Percentiles rank a stretch among this genome's conserved stretches.
Conservation (phyloP, 2,888 invertebrate genomes). For the Liopterus haemorrhoidalis region DNA sequence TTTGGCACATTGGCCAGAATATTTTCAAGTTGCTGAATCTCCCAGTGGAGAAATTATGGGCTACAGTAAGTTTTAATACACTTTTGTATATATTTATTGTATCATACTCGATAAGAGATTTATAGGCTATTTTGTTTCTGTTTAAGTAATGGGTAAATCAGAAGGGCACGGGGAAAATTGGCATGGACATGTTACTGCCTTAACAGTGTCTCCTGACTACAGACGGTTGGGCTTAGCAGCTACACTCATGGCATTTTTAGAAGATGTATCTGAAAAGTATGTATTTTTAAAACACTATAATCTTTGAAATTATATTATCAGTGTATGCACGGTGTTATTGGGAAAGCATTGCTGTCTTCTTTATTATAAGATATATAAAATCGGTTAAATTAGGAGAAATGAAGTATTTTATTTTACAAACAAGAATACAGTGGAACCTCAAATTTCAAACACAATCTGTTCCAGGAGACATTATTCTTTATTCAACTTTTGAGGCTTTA, state of each 20-base stretch:
- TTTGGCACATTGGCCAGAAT: slow-evolving; percentile 97
- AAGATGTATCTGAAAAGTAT: slow-evolving; percentile 93
- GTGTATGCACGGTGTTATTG: neutral
- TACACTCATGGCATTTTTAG: slow-evolving; percentile 87
- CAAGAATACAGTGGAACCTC: too few relatives aligned
- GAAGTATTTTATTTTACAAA: too few relatives aligned
- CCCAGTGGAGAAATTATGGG: slow-evolving; percentile 97
- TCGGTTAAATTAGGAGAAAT: too few relatives aligned
- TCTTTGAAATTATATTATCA: neutral
- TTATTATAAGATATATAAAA: too few relatives aligned
- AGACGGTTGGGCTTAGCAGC: slow-evolving; percentile 88
- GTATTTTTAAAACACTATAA: slow-evolving; percentile 31
- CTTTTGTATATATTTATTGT: slow-evolving; percentile 2
- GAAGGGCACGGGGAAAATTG: slow-evolving; percentile 94
- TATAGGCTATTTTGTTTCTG: slow-evolving; percentile 8
- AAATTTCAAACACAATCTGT: too few relatives aligned
- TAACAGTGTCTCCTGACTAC: slow-evolving; percentile 93
- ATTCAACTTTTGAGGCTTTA: too few relatives aligned
- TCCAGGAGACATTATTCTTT: too few relatives aligned
- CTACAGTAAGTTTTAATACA: slow-evolving; percentile 69
- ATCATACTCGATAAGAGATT: slow-evolving; percentile 16
- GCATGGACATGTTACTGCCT: slow-evolving; percentile 99
- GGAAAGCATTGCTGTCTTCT: too few relatives aligned
- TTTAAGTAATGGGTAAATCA: slow-evolving; percentile 96
- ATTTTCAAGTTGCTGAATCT: slow-evolving; percentile 95